phyloP scores from a whole-genome alignment of 2,113 vertebrate species.

The Regulus satrapa region DNA sequence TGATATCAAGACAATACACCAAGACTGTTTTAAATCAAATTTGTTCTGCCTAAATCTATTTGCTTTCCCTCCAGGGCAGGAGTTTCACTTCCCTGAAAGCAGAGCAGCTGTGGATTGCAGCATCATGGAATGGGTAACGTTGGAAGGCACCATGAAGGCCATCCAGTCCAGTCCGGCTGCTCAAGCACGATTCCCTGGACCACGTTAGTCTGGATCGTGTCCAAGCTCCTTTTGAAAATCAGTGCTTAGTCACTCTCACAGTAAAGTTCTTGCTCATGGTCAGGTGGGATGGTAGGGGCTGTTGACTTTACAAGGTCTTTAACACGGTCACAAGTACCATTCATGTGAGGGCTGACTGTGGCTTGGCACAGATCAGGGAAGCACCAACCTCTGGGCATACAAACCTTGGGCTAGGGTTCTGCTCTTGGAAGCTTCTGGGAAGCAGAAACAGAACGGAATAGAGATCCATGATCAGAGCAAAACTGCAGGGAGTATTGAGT shows the following conservation, averaged over 20 bases:
- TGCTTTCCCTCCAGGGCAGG: neutral
- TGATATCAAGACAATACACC: neutral
- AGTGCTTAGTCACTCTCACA: neutral
- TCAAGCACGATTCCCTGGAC: neutral
- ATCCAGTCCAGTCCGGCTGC: neutral
- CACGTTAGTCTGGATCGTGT: neutral
- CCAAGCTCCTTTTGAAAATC: neutral
- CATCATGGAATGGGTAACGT: neutral
- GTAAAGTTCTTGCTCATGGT: neutral
- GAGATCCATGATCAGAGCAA: neutral
- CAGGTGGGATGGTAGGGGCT: neutral
- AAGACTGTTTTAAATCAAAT: neutral
- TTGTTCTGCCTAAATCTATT: neutral
- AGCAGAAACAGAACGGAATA: neutral
- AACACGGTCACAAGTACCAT: neutral
- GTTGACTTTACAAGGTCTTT: neutral
- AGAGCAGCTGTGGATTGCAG: neutral
- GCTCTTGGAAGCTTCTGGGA: neutral
- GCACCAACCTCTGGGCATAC: too few relatives aligned
- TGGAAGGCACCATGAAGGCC: neutral
- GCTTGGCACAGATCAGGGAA: neutral
- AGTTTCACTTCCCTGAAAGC: neutral
- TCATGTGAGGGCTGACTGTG: rapidly evolving
- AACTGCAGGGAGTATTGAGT: neutral
- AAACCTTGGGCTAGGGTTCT: neutral